Conservation (phyloP, 2,113 vertebrate species). For the Cichladusa arquata region DNA sequence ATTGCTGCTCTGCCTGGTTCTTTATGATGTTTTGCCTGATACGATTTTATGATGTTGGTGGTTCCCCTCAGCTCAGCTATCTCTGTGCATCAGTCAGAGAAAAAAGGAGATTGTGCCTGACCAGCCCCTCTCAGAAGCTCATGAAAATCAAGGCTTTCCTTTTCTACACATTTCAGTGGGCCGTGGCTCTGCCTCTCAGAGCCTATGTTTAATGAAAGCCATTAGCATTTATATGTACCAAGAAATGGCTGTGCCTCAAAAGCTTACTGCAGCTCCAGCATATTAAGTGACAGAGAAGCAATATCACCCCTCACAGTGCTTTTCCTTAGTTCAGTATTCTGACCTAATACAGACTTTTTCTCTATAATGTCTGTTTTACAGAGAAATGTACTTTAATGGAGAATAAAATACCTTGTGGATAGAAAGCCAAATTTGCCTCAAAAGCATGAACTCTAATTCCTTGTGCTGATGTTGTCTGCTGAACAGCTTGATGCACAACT, state of each 20-base stretch:
- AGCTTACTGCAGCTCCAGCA: neutral
- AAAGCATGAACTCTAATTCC: neutral
- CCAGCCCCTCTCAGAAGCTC: neutral
- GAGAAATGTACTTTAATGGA: neutral
- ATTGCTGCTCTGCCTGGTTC: neutral
- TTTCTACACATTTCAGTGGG: neutral
- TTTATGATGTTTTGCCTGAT: neutral
- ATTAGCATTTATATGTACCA: neutral
- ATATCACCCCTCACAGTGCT: neutral
- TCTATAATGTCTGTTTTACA: neutral
- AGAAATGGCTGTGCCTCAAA: neutral
- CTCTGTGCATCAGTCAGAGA: neutral
- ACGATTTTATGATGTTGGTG: rapidly evolving
- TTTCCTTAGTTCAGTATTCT: neutral
- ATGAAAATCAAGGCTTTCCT: neutral
- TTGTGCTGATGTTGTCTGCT: neutral
- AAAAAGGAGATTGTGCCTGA: neutral
- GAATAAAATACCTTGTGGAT: neutral
- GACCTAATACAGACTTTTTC: neutral
- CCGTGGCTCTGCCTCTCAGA: neutral
- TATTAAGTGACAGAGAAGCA: neutral
- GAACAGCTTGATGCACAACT: neutral
- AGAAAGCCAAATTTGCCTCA: neutral
- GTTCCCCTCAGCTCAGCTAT: neutral
- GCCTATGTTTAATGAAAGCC: neutral